phyloP scores from a whole-genome alignment of 2,888 invertebrate genomes.

The Isotomurus palustris region DNA sequence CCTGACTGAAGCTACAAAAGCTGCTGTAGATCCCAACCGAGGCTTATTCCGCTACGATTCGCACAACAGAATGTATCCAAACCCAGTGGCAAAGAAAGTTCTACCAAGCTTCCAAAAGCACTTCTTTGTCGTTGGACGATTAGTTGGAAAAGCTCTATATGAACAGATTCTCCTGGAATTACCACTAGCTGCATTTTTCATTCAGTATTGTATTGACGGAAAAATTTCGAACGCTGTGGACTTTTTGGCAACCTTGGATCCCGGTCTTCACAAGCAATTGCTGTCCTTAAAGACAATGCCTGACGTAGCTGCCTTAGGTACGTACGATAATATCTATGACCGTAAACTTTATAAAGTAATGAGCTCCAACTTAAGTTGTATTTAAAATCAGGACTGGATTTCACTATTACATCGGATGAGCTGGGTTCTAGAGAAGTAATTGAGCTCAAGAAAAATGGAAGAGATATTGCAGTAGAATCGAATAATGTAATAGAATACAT shows the following conservation, averaged over 20 bases:
- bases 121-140: slow-evolving; percentile 89
- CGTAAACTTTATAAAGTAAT: background rate
- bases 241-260: slow-evolving; percentile 88
- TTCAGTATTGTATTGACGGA: slow-evolving; percentile 79
- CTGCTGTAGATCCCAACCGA: slow-evolving; percentile 92
- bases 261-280: slow-evolving; percentile 83
- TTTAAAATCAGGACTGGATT: slow-evolving; percentile 64
- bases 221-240: slow-evolving; percentile 78
- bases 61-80: slow-evolving; percentile 92
- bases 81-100: slow-evolving; percentile 84
- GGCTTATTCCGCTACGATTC: slow-evolving; percentile 86
- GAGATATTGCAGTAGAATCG: slow-evolving; percentile 82
- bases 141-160: slow-evolving; percentile 92
- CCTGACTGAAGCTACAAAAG: slow-evolving; percentile 84
- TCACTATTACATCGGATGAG: slow-evolving; percentile 84
- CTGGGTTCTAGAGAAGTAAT: slow-evolving; percentile 82
- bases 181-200: slow-evolving; percentile 92
- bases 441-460: slow-evolving; percentile 85
- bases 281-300: slow-evolving; percentile 78
- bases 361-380: background rate
- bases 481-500: slow-evolving; percentile 95
- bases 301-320: slow-evolving; percentile 72
- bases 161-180: slow-evolving; percentile 91
- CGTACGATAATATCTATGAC: background rate
- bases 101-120: slow-evolving; percentile 81